These are phyloP conservation scores for Auanema freiburgensis DNA, from an alignment of 2,888 invertebrate genomes.

Conservation along the genomic window DNA sequence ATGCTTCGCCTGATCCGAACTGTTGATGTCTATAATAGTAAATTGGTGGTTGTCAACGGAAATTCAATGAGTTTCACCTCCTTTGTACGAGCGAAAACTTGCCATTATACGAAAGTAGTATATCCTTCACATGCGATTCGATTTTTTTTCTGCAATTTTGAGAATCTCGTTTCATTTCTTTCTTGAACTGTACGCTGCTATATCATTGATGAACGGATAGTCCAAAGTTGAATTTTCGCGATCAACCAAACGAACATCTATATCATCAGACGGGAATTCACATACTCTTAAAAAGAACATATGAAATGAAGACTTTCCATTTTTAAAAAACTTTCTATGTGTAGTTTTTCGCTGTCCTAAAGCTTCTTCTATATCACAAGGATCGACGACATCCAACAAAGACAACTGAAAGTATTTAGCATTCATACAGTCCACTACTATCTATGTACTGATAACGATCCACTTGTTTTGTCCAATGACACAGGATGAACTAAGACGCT, in stretches of 20 bases:
- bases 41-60: conserved; percentile 1
- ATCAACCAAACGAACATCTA: conserved; percentile 40
- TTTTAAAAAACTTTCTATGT: neutral
- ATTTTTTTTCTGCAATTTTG: conserved; percentile 3
- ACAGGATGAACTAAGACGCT: conserved; percentile 17
- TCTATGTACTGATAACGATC: neutral
- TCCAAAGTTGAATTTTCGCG: conserved; percentile 17
- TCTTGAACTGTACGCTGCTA: neutral
- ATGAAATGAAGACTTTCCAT: neutral
- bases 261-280: conserved; percentile 56
- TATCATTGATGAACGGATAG: conserved; percentile 8
- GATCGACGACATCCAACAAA: conserved; percentile 19
- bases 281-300: conserved; percentile 27
- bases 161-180: neutral
- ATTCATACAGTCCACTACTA: neutral
- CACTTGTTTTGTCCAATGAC: conserved; percentile 13
- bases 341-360: conserved; percentile 18
- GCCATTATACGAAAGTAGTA: conserved; percentile 16
- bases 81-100: conserved; percentile 18
- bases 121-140: conserved; percentile 18
- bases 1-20: conserved; percentile 20
- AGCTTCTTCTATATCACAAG: conserved; percentile 20
- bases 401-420: conserved; percentile 6
- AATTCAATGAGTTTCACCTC: conserved; percentile 11
- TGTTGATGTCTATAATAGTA: conserved; percentile 17